Evolutionary conservation across 35 echinoderm and acorn worm species (phyloP), one percentile per base, ranked within the genome.

Genomic region (Heliocidaris erythrogramma): DNA sequence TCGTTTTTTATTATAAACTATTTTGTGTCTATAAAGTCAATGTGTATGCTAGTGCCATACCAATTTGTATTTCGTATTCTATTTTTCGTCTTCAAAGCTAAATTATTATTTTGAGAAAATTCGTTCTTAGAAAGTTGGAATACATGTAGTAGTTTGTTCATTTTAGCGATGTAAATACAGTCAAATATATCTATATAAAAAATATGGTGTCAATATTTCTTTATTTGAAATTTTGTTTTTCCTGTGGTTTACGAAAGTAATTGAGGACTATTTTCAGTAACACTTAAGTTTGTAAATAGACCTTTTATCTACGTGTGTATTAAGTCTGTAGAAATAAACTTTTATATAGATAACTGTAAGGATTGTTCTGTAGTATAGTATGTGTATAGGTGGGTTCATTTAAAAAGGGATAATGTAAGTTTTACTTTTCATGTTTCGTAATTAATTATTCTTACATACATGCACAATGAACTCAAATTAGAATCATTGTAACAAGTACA

Each of bases 1-100:
- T 92, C 48, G n/a, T 92, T 49, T 56, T 92, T 92, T 49, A 48
- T 12, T 92, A 42, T n/a, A 42, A 17, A 17, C 47, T 92, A 92
- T 92, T 11, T 59, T 92, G 17, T 92, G 16, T 52, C 91, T 50
- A 92, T 27, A 78, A 78, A 7, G 3, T 42, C 35, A 42, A 78
- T 69, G 60, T 24, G 60, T 5, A 69, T 27, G 65, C 18, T 78
- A 78, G 17, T 78, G 65, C 27, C 27, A 18, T 78, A n/a, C 65
- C 65, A 0, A 56, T 56, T 78, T 78, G 3, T 5, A 5, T 69
- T 69, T 5, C 14, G 17, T 24, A 56, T 29, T n/a, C 48, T 92
- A 49, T 30, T 48, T 24, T 24, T 92, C 49, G 91, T 92, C 48
- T 27, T 32, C 59, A n/a, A 3, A 27, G 49, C 7, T 59, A 52